Evolutionary conservation across 2,888 invertebrate genomes (phyloP), one percentile per base, ranked within the genome.

Genomic region (Oscheius sp.): DNA sequence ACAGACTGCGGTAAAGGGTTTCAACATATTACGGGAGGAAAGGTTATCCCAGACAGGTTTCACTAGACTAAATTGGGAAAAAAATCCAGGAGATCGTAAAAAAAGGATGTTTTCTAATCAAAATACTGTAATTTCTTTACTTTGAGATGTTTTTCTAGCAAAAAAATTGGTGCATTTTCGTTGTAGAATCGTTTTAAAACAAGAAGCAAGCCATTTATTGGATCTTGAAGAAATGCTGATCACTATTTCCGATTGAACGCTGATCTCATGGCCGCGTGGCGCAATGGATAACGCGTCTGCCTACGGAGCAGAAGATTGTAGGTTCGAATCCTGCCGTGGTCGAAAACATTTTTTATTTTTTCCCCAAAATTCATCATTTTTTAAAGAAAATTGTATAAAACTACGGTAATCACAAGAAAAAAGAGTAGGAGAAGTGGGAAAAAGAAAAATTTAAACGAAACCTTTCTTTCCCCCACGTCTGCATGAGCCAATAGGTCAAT

Each of bases 241-340:
- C 35, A 35, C 35, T 35, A 6, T 35, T 9, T 35, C 35, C 35
- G 9, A 35, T 35, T 35, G 35, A 35, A 9, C 35, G 3, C 35
- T 35, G 35, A 35, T 35, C 35, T 35, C 35, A 35, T 77, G 80
- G 78, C 76, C 78, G 79, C 68, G 80, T 83, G 80, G 83, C 83
- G 80, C 80, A 83, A 82, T 83, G 83, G 83, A 83, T 81, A 83
- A 83, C 80, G 87, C 88, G 88, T 88, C 88, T 85, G 87, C 83
- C 88, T 88, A 88, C 88, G 88, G 85, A 88, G 84, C 88, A 85
- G 87, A 88, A 88, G 87, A 88, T 88, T 88, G 86, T 81, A 88
- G 88, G 87, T 88, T 88, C 88, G 87, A 88, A 75, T 73, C 77
- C 77, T 76, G 70, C 77, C 77, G 63, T 77, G 75, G 75, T 77